These are phyloP conservation scores for Rynchops niger DNA, from an alignment of 2,113 vertebrate genomes.

Conservation along the genomic window DNA sequence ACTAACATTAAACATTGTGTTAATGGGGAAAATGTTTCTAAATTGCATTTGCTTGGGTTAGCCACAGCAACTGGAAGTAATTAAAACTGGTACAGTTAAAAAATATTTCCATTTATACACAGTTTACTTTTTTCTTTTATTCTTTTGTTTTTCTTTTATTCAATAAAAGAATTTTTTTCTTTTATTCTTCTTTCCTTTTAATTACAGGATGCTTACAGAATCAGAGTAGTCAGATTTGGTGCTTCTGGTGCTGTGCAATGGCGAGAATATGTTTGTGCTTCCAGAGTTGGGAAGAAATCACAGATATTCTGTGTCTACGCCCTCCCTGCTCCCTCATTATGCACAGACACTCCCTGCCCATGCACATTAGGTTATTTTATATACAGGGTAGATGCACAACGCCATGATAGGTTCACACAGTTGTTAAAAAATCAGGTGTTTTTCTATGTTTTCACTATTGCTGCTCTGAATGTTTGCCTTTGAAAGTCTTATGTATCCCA, in stretches of 20 bases:
- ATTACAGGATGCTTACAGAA: neutral
- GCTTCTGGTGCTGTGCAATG: neutral
- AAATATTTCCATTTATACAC: accelerated
- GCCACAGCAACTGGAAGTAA: neutral
- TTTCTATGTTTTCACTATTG: neutral
- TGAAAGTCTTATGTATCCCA: neutral
- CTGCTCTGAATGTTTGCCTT: neutral
- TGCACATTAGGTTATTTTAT: neutral
- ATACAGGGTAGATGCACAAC: neutral
- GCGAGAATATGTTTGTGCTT: neutral
- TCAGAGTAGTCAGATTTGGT: neutral
- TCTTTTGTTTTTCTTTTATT: neutral
- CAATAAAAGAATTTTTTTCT: neutral
- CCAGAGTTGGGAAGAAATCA: neutral
- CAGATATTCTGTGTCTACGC: neutral
- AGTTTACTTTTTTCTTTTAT: neutral
- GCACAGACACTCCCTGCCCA: neutral
- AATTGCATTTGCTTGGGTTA: neutral
- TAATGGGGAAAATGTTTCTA: neutral
- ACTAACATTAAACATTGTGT: constrained; percentile 5
- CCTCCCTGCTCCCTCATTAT: neutral
- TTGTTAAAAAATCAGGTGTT: neutral
- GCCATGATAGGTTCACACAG: neutral
- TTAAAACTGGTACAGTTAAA: neutral
- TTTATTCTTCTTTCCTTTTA: neutral